A percentile compares a stretch with the other conserved stretches of the same genome.
phyloP scores from a whole-genome alignment of 1,140 invertebrate species.

The Trichomalopsis sarcophagae region DNA sequence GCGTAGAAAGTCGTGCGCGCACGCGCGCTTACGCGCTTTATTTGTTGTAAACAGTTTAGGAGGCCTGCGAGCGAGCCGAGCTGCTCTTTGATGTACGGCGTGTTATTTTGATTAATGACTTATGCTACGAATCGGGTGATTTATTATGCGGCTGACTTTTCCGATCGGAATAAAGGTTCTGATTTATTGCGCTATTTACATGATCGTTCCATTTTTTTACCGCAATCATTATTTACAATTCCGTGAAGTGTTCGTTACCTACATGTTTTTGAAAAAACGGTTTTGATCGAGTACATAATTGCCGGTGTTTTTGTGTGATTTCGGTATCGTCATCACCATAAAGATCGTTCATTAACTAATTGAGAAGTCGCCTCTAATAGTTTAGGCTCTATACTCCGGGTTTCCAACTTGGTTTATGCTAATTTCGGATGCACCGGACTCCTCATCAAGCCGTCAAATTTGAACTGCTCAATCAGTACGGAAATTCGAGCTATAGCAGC shows the following conservation, averaged over 20 bases:
- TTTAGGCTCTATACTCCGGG: too few relatives aligned
- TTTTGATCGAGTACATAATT: background rate
- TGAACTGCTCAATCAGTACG: too few relatives aligned
- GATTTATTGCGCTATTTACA: background rate
- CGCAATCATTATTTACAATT: background rate
- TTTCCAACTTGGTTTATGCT: too few relatives aligned
- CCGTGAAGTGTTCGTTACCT: background rate
- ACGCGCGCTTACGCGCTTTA: background rate
- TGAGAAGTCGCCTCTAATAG: too few relatives aligned
- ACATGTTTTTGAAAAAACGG: background rate
- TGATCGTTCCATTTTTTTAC: constrained; percentile 11
- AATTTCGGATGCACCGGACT: too few relatives aligned
- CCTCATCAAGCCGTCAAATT: too few relatives aligned
- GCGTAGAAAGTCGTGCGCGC: background rate
- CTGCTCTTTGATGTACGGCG: constrained; percentile 1
- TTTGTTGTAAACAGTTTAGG: constrained; percentile 7
- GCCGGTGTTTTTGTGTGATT: too few relatives aligned
- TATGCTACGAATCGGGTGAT: background rate
- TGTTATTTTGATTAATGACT: constrained; percentile 27
- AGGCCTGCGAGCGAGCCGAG: background rate
- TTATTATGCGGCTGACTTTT: constrained; percentile 1
- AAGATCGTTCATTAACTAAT: background rate
- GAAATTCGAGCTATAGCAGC: too few relatives aligned
- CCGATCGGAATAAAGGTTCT: constrained; percentile 9
- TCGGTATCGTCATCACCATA: background rate